Evolutionary conservation across 2,113 vertebrate species (phyloP), one percentile per base, ranked within the genome.

Genomic region (Spermophilus dauricus): DNA sequence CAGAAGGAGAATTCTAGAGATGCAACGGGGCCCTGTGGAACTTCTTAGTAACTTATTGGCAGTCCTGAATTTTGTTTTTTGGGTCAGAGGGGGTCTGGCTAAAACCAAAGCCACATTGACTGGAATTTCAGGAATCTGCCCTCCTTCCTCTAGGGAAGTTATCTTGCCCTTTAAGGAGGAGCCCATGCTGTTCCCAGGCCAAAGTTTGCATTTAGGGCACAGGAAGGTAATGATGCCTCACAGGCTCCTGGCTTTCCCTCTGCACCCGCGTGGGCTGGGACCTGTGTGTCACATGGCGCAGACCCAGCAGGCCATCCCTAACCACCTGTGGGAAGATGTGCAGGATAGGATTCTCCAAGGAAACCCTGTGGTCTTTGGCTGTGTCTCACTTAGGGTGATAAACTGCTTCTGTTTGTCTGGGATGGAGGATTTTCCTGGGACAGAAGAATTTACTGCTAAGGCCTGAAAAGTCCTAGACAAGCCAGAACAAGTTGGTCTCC

Each of bases 81-180:
- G 53, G 77, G 61, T 82, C 4, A 26, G 39, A 89, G 69, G 37
- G 67, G 63, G 51, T 89, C 81, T 92, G 78, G 75, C 92, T 95
- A 76, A 92, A 61, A 92, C 72, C 70, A 69, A 73, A 69, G 34
- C 70, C 80, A 81, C 53, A 0, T 2, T 17, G 76, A 53, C 94
- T 92, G 90, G 96, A 97, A 96, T 97, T 85, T 88, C 56, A 95
- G 48, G 95, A 96, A 97, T 96, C 86, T 93, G 88, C 94, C 81
- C 81, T 95, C 65, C 48, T 92, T 80, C 69, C 76, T 85, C 69
- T 75, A 17, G n/a, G 67, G 67, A 95, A 96, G 96, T 98, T 96
- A 89, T 73, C 67, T 42, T 0, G 34, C 83, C 96, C 92, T 97
- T 94, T 34, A 69, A 76, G 90, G 67, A 77, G 80, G 58, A 94